Base-by-base conservation (phyloP, 2,113 vertebrate species). In the Tachysurus fulvidraco region DNA sequence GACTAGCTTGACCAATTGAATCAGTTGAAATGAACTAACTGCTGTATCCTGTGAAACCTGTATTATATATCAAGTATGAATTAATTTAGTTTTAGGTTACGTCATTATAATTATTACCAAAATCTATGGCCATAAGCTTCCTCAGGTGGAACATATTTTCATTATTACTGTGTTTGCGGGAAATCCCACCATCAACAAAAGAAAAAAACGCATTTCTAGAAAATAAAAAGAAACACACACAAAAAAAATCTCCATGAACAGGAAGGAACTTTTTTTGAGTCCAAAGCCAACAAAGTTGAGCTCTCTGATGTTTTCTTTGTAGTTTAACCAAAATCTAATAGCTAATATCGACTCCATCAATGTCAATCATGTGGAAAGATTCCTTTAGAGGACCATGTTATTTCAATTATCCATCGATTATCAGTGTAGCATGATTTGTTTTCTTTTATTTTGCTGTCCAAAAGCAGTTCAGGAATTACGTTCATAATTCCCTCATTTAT, bases 271-370 rank as follows among this genome's bases (percentile, higher is more conserved):
- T 50, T 50, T 57, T 83, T 36, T 30, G 5, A 73, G 65, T 71
- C 82, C 82, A 83, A 83, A 83, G 82, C 65, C 36, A 71, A 83
- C 82, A 83, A 54, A 83, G 28, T 41, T 23, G 30, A 80, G n/a
- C 64, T 62, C 64, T 83, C 82, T 83, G 81, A 83, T 69, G 62
- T 83, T 83, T 69, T 52, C 81, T 83, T 67, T 83, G 81, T 83
- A 83, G 81, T 69, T 83, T 19, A 21, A 54, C 50, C 64, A 83
- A 71, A 83, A 83, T 71, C 65, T 83, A 71, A 83, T 52, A 54
- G 19, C 21, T 83, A 55, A 67, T 83, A 83, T 83, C 82, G 19
- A 41, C 64, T 83, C 52, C 50, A 55, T 83, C 82, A 25, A 57
- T 69, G n/a, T 46, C 82, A 41, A 71, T 83, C 82, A 83, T 36